A percentile compares a stretch with the other conserved stretches of the same genome.
These are phyloP conservation scores for Mustela erminea DNA, from an alignment of 2,797 vertebrate species.

Conservation along the genomic window DNA sequence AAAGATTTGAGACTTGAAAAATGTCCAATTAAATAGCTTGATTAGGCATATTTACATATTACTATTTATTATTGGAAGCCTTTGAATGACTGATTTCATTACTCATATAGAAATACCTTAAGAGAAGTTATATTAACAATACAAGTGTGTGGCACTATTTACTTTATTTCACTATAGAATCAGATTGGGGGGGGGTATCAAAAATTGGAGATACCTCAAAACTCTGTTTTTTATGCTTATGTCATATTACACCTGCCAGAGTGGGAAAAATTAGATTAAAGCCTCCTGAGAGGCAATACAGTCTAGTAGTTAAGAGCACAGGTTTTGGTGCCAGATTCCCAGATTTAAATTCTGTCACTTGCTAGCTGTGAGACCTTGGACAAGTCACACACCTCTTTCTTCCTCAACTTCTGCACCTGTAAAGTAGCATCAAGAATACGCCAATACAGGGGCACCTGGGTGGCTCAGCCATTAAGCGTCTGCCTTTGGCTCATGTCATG, in stretches of 20 bases:
- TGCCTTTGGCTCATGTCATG: too few species aligned
- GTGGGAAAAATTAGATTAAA: background rate
- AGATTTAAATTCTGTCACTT: background rate
- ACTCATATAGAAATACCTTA: background rate
- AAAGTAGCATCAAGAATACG: background rate
- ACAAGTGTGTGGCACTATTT: background rate
- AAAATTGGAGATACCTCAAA: background rate
- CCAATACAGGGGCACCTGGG: too few species aligned
- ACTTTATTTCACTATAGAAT: slow-evolving; percentile 50
- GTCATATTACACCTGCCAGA: background rate
- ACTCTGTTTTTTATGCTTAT: background rate
- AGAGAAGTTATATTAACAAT: slow-evolving; percentile 15
- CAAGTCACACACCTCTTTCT: background rate
- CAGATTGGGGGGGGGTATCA: background rate
- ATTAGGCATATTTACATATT: background rate
- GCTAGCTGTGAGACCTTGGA: background rate
- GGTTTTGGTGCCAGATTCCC: background rate
- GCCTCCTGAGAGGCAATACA: background rate
- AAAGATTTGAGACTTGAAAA: slow-evolving; percentile 23
- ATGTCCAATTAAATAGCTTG: slow-evolving; percentile 37
- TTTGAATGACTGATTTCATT: slow-evolving; percentile 32
- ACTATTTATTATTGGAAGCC: background rate
- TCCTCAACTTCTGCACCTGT: background rate
- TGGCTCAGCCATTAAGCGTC: too few species aligned
- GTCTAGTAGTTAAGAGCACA: background rate